These are phyloP conservation scores for Aphelenchoides bicaudatus DNA, from an alignment of 2,888 invertebrate genomes.

Conservation along the genomic window DNA sequence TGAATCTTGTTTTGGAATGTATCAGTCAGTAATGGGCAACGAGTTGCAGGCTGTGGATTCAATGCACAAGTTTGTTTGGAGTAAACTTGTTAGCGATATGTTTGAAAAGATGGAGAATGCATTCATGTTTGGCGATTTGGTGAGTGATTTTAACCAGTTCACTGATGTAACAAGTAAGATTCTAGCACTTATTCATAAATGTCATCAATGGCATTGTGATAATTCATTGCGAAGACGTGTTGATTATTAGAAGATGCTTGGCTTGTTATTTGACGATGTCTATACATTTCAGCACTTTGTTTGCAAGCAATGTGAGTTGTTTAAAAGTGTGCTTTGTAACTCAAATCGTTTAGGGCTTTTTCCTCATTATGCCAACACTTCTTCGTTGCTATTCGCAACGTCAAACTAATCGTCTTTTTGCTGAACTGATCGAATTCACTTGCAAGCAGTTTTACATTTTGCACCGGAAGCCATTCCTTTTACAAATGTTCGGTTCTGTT, in stretches of 20 bases:
- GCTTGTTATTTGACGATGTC: conserved; percentile 96
- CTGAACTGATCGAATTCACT: conserved; percentile 91
- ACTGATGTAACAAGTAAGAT: too few relatives aligned
- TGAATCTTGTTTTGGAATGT: conserved; percentile 89
- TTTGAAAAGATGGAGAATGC: conserved; percentile 61
- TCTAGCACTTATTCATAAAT: conserved; percentile 90
- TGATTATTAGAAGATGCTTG: conserved; percentile 88
- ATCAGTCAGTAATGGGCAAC: conserved; percentile 67
- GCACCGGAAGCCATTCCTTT: conserved; percentile 93
- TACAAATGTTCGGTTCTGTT: conserved; percentile 88
- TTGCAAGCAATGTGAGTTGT: conserved; percentile 75
- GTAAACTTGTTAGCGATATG: conserved; percentile 63
- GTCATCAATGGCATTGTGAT: conserved; percentile 90
- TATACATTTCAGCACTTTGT: conserved; percentile 96
- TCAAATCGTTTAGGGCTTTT: conserved; percentile 68
- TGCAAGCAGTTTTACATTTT: conserved; percentile 96
- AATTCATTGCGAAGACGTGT: conserved; percentile 91
- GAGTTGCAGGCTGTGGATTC: conserved; percentile 87
- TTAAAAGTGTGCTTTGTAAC: neutral
- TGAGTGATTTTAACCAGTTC: too few relatives aligned
- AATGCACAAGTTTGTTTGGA: conserved; percentile 95
- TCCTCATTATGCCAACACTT: conserved; percentile 94
- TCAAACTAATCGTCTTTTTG: conserved; percentile 89
- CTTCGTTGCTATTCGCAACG: conserved; percentile 93
- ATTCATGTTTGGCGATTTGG: conserved; percentile 74